These are phyloP conservation scores for Anorthoa munda DNA, from an alignment of 2,888 invertebrate species.

Conservation along the genomic window DNA sequence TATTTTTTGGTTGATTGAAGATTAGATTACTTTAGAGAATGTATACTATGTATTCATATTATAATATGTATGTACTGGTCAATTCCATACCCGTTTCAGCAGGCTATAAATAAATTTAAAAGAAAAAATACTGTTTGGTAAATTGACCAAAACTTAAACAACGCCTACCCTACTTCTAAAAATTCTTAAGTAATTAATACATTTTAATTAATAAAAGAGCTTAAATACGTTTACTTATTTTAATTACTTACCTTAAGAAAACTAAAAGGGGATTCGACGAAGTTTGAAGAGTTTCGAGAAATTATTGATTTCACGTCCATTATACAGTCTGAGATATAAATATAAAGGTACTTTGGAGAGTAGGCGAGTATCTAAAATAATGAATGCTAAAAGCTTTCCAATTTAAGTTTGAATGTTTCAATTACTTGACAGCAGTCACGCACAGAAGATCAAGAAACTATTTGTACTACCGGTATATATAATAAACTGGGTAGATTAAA, in stretches of 20 bases:
- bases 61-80: background rate
- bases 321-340: slow-evolving; percentile 6
- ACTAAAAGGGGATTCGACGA: slow-evolving; percentile 33
- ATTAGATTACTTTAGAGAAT: background rate
- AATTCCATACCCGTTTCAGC: background rate
- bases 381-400: slow-evolving; percentile 19
- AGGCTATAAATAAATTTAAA: background rate
- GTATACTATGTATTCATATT: too few species aligned
- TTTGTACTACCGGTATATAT: background rate
- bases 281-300: slow-evolving; percentile 9
- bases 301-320: slow-evolving; percentile 53
- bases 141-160: background rate
- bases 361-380: background rate
- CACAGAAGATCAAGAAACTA: slow-evolving; percentile 11
- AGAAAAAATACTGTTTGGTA: background rate
- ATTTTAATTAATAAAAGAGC: background rate
- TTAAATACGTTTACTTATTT: background rate
- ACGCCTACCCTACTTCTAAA: background rate
- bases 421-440: slow-evolving; percentile 17
- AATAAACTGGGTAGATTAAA: slow-evolving; percentile 20
- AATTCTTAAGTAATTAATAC: background rate
- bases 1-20: background rate
- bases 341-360: background rate
- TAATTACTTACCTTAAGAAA: slow-evolving; percentile 36
- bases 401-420: slow-evolving; percentile 7